These are phyloP conservation scores for Stenotaenia linearis DNA, from an alignment of 2,888 invertebrate species.

Conservation along the genomic window DNA sequence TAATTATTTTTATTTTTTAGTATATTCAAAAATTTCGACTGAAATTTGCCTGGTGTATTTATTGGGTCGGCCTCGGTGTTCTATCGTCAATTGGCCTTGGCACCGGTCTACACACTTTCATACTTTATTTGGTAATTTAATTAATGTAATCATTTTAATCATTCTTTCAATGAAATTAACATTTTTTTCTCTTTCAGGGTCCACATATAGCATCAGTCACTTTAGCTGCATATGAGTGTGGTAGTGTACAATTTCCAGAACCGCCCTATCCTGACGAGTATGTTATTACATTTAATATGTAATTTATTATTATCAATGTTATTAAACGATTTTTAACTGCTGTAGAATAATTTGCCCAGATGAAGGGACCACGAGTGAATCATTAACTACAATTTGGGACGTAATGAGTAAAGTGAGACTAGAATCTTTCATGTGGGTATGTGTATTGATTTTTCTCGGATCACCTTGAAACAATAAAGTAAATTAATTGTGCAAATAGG, in stretches of 20 bases:
- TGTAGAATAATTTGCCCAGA: conserved; percentile 85
- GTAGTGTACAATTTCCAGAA: conserved; percentile 86
- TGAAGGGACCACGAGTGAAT: conserved; percentile 55
- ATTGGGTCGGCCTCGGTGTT: conserved; percentile 91
- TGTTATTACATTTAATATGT: conserved; percentile 49
- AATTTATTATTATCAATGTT: not conserved
- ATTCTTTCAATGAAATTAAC: conserved; percentile 10
- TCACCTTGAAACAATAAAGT: no score
- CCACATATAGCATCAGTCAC: conserved; percentile 98
- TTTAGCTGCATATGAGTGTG: conserved; percentile 96
- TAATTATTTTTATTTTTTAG: conserved; percentile 39
- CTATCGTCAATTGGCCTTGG: conserved; percentile 96
- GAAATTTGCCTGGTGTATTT: conserved; percentile 65
- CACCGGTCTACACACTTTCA: conserved; percentile 96
- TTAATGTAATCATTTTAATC: conserved; percentile 28
- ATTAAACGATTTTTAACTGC: conserved; percentile 27
- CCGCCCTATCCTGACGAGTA: conserved; percentile 98
- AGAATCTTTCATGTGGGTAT: conserved; percentile 93
- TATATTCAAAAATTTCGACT: conserved; percentile 44
- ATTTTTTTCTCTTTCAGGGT: conserved; percentile 59
- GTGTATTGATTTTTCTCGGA: no score
- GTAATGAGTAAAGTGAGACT: conserved; percentile 59
- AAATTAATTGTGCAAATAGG: conserved; percentile 36
- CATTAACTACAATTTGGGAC: conserved; percentile 62
- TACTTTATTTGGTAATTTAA: conserved; percentile 70